Base-by-base conservation (phyloP, 2,113 vertebrate genomes). In the Halichoerus grypus region DNA sequence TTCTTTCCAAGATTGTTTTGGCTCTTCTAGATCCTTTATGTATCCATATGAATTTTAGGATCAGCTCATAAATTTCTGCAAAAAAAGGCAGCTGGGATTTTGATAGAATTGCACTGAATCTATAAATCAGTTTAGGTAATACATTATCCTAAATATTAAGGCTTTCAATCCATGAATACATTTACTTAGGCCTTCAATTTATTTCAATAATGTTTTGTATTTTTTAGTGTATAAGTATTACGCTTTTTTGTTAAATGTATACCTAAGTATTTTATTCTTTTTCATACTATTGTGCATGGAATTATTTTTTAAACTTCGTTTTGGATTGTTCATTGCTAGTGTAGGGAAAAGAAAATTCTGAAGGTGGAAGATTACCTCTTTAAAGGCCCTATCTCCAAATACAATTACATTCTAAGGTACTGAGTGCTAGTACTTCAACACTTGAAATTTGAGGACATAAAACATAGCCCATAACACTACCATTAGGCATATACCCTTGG, bases 191-290 rank as follows among this genome's bases (percentile, higher is more conserved):
- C 24, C 1, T 67, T 55, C 39, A 42, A n/a, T 63, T 93, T 88
- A 18, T 76, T 82, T 91, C 4, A 88, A 8, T 39, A 63, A 33
- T 63, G 2, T 71, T 95, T 63, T 51, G 7, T 61, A 63, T 21
- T 85, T 21, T 88, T 67, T 2, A 90, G 0, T 57, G 2, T 31
- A 26, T 1, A 31, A 22, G 7, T 86, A 59, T 83, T 92, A 0
- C 0, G 55, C 0, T 79, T 11, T 49, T 80, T 22, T 4, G 3
- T 85, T 92, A 89, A 86, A 71, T 31, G 49, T 86, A 57, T 90
- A 33, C 1, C 3, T 82, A 82, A 81, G 26, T 92, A 42, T 61
- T 96, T 86, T 93, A 61, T 77, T 82, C 14, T 61, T 84, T 82
- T 42, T 86, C 4, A 71, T 51, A 14, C 14, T 77, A 46, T 65